Percentiles rank a stretch among this genome's conserved stretches.
Conservation (phyloP, 2,797 vertebrate genomes). For the Arrhamphus sclerolepis region DNA sequence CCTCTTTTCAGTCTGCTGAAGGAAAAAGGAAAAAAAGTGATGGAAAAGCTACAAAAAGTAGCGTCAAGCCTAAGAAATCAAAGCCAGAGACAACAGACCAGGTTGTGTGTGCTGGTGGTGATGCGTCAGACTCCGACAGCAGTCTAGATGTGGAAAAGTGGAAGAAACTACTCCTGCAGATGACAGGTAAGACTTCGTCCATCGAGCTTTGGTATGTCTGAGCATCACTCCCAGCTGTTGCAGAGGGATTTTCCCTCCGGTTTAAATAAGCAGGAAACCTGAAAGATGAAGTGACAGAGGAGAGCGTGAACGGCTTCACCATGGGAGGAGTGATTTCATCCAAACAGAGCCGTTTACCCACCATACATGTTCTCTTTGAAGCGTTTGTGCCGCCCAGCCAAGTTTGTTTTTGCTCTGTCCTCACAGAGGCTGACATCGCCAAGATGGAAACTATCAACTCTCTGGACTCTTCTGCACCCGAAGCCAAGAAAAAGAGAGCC, state of each 20-base stretch:
- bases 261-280: constrained; percentile 16
- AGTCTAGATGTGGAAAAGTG: constrained; percentile 84
- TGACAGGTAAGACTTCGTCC: constrained; percentile 67
- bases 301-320: constrained; percentile 11
- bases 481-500: constrained; percentile 41
- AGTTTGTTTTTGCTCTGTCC: constrained; percentile 30
- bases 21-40: constrained; percentile 57
- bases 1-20: constrained; percentile 28
- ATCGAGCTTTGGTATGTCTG: too few relatives aligned
- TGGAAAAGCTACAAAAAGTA: constrained; percentile 25
- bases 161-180: constrained; percentile 66
- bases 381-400: constrained; percentile 6
- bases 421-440: constrained; percentile 70
- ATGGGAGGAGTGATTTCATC: constrained; percentile 38
- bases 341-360: constrained; percentile 12
- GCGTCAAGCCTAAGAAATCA: constrained; percentile 47
- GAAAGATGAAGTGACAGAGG: constrained; percentile 16
- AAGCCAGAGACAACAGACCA: constrained; percentile 18
- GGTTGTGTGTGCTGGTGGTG: constrained; percentile 14
- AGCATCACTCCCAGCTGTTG: too few relatives aligned
- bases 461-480: constrained; percentile 30
- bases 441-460: constrained; percentile 75
- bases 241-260: too few relatives aligned
- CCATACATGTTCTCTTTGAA: constrained; percentile 13
- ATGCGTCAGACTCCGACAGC: constrained; percentile 80